A percentile compares a stretch with the other conserved stretches of the same genome.
These are phyloP conservation scores for Malurus leucopterus DNA, from an alignment of 2,797 vertebrate genomes.

Conservation along the genomic window DNA sequence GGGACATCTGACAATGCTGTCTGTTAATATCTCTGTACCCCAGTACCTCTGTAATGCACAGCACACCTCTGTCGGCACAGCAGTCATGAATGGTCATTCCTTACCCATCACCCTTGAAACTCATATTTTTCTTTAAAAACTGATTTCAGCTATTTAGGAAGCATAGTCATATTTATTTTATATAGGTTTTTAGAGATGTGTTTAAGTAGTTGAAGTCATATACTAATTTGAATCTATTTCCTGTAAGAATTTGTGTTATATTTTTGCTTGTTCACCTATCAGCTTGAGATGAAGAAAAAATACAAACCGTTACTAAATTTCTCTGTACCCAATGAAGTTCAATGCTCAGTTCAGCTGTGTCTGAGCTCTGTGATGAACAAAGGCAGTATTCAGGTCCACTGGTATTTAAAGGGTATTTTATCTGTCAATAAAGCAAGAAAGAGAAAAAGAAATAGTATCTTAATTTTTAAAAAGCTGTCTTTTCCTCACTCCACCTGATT, in stretches of 20 bases:
- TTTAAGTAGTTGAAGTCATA: neutral
- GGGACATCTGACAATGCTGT: neutral
- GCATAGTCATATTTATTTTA: neutral
- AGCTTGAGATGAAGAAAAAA: neutral
- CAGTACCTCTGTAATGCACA: neutral
- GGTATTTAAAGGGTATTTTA: neutral
- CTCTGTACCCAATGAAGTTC: neutral
- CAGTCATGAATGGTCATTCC: neutral
- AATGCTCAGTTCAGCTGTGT: neutral
- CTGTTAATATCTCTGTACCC: neutral
- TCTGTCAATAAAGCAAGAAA: neutral
- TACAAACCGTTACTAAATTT: neutral
- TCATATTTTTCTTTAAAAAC: neutral
- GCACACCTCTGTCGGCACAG: neutral
- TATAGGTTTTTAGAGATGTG: accelerated
- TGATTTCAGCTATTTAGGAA: neutral
- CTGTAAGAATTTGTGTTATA: neutral
- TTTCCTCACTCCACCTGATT: neutral
- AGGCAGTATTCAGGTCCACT: neutral
- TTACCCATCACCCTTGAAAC: neutral
- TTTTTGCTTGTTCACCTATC: neutral
- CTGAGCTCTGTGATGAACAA: neutral
- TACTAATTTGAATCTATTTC: neutral
- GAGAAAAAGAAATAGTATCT: neutral
- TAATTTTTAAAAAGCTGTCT: neutral